Conservation (phyloP, 2,113 vertebrate genomes). For the Datnioides undecimradiatus region DNA sequence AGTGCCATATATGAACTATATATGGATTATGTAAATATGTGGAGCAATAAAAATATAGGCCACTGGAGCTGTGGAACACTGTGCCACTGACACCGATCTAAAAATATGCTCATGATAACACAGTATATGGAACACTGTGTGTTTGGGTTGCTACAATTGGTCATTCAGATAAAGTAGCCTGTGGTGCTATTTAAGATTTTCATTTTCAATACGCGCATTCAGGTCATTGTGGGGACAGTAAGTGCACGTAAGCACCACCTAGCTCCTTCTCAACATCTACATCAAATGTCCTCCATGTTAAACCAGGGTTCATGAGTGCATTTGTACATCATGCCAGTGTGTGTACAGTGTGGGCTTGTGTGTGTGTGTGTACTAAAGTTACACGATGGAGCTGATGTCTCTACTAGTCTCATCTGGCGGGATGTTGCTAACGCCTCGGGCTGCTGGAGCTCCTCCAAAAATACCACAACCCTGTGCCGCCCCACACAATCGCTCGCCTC, state of each 20-base stretch:
- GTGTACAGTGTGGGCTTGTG: constrained; percentile 31
- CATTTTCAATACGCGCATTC: neutral
- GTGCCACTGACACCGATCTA: constrained; percentile 56
- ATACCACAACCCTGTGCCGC: constrained; percentile 62
- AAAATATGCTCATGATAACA: constrained; percentile 48
- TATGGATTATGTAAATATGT: constrained; percentile 70
- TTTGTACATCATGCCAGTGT: constrained; percentile 14
- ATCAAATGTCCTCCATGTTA: neutral
- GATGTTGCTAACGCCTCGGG: constrained; percentile 64
- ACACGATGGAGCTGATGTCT: constrained; percentile 44
- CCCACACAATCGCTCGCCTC: constrained; percentile 40
- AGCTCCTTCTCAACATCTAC: neutral
- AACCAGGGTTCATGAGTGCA: neutral
- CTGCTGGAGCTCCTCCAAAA: constrained; percentile 69
- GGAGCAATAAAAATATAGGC: constrained; percentile 67
- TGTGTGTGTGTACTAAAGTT: constrained; percentile 31
- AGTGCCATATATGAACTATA: constrained; percentile 21
- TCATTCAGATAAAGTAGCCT: neutral
- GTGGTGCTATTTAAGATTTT: neutral
- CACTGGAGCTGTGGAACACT: constrained; percentile 61
- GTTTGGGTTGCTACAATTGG: neutral
- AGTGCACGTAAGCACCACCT: neutral
- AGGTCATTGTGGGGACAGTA: constrained; percentile 3
- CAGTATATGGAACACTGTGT: constrained; percentile 1
- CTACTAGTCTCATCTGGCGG: constrained; percentile 71